A percentile compares a stretch with the other conserved stretches of the same genome.
phyloP scores from a whole-genome alignment of 2,797 vertebrate species.

The Petrocephalus schoutedeni region DNA sequence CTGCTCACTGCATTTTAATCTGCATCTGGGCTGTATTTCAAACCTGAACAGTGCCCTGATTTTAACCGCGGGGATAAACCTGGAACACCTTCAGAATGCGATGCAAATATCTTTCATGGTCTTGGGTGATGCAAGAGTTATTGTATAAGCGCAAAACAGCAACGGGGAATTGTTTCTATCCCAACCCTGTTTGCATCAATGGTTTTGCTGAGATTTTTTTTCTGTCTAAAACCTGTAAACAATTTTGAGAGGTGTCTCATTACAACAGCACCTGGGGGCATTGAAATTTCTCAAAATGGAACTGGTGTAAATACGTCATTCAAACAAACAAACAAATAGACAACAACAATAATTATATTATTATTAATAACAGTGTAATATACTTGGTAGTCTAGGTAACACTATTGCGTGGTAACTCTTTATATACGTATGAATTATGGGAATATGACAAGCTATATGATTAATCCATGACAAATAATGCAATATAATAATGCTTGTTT shows the following conservation, averaged over 20 bases:
- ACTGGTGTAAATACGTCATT: constrained; percentile 32
- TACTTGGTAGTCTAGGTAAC: not conserved
- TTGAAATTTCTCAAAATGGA: constrained; percentile 24
- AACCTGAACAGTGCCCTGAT: not conserved
- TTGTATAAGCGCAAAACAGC: constrained; percentile 17
- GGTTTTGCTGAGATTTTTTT: constrained; percentile 23
- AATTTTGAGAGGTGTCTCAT: constrained; percentile 41
- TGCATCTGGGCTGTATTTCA: not conserved
- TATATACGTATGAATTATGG: not conserved
- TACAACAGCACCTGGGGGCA: constrained; percentile 39
- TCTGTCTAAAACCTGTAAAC: constrained; percentile 34
- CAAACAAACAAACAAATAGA: not conserved
- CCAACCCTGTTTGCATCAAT: constrained; percentile 13
- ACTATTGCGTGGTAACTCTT: not conserved
- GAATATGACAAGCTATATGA: not conserved
- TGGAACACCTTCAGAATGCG: not conserved
- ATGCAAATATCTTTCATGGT: constrained; percentile 8
- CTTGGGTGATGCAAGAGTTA: constrained; percentile 11
- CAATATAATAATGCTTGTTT: not conserved
- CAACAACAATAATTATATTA: constrained; percentile 4
- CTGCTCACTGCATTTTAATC: constrained; percentile 3
- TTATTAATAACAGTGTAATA: not conserved
- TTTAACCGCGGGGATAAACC: not conserved
- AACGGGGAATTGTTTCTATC: constrained; percentile 18
- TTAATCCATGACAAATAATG: not conserved